These are phyloP conservation scores for Toxostoma redivivum DNA, from an alignment of 2,113 vertebrate species.

Conservation along the genomic window DNA sequence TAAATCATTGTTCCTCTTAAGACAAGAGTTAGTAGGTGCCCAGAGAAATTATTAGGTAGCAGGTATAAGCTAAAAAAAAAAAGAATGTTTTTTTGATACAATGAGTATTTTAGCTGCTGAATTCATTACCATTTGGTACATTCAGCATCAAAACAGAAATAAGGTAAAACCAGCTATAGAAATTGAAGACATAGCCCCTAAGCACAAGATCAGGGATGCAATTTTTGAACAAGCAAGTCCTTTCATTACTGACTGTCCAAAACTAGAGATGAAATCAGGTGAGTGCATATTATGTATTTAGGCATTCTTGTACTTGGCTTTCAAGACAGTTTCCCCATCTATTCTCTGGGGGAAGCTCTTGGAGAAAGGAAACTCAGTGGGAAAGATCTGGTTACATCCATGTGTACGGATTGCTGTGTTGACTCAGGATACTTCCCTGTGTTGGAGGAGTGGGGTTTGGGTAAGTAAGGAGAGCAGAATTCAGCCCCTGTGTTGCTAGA, in stretches of 20 bases:
- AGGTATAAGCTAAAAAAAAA: not conserved
- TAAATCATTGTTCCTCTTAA: not conserved
- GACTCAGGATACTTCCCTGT: not conserved
- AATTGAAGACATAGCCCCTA: not conserved
- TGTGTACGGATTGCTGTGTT: accelerated
- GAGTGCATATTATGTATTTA: not conserved
- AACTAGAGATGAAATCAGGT: not conserved
- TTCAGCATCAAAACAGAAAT: not conserved
- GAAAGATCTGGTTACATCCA: not conserved
- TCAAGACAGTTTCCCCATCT: not conserved
- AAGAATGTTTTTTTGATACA: not conserved
- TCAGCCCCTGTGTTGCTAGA: accelerated
- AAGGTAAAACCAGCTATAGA: not conserved
- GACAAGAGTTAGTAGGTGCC: not conserved
- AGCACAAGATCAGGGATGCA: not conserved
- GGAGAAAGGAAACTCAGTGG: not conserved
- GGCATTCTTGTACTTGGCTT: not conserved
- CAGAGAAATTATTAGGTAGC: not conserved
- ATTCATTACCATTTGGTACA: not conserved
- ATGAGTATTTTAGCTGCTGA: not conserved
- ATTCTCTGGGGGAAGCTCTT: not conserved
- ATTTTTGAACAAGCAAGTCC: not conserved
- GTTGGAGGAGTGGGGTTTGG: not conserved
- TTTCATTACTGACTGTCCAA: not conserved
- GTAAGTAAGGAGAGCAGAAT: not conserved